Conservation (phyloP, 2,113 vertebrate species). For the Pseudorectes ferrugineus region DNA sequence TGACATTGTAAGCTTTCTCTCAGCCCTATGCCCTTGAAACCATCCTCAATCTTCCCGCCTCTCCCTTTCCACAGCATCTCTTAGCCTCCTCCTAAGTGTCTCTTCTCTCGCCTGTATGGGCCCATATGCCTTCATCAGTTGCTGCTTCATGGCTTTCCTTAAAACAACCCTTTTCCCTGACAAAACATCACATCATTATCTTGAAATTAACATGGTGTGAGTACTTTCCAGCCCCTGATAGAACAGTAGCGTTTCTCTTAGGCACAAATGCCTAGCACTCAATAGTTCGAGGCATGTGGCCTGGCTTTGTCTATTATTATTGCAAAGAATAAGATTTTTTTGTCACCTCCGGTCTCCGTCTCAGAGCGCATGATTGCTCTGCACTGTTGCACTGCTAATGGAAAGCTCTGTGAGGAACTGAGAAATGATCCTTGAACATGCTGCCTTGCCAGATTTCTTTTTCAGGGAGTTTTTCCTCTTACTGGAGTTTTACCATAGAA, state of each 20-base stretch:
- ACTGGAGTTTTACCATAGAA: not conserved
- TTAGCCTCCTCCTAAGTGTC: not conserved
- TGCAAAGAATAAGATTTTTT: not conserved
- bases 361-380: rapidly evolving
- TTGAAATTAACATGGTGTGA: not conserved
- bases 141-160: not conserved
- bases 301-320: not conserved
- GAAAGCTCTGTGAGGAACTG: not conserved
- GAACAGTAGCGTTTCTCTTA: not conserved
- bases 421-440: not conserved
- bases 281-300: not conserved
- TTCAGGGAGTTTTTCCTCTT: not conserved
- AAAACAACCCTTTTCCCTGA: not conserved
- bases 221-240: not conserved
- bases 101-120: not conserved
- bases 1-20: not conserved
- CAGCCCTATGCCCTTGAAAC: not conserved
- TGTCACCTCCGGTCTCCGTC: not conserved
- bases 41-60: not conserved
- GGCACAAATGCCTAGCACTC: not conserved
- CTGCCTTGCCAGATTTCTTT: not conserved
- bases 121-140: rapidly evolving
- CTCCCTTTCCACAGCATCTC: not conserved
- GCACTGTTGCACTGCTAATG: not conserved
- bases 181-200: not conserved